A percentile compares a stretch with the other conserved stretches of the same genome.
phyloP scores from a whole-genome alignment of 2,888 invertebrate genomes.

The Drosophila putrida region DNA sequence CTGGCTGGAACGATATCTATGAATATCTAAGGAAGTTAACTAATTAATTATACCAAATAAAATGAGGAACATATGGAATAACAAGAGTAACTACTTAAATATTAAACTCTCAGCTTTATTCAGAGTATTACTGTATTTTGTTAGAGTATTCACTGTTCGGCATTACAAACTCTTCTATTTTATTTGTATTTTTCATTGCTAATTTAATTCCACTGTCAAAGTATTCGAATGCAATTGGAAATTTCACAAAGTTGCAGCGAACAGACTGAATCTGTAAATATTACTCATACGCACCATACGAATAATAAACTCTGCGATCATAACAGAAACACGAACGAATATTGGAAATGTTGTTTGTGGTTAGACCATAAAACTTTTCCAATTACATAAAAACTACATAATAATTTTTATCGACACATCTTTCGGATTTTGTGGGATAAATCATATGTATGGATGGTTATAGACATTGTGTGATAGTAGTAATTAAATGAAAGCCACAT shows the following conservation, averaged over 20 bases:
- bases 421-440: conserved; percentile 13
- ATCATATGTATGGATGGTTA: conserved; percentile 13
- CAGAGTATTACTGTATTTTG: too few species aligned
- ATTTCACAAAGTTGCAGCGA: conserved; percentile 13
- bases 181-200: background rate
- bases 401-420: conserved; percentile 29
- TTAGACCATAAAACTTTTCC: conserved; percentile 42
- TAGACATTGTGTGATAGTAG: conserved; percentile 42
- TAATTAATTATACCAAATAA: too few species aligned
- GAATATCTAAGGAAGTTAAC: too few species aligned
- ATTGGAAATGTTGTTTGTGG: background rate
- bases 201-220: conserved; percentile 5
- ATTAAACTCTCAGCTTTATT: too few species aligned
- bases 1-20: too few species aligned
- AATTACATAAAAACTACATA: conserved; percentile 33
- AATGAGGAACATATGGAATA: too few species aligned
- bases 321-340: conserved; percentile 6
- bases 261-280: conserved; percentile 8
- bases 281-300: conserved; percentile 19
- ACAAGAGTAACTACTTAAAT: too few species aligned
- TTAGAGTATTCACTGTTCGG: background rate
- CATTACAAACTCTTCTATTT: too few species aligned
- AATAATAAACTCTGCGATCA: conserved; percentile 4
- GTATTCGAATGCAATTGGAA: background rate
- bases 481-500: conserved; percentile 57